Percentiles rank a stretch among this genome's conserved stretches.
These are phyloP conservation scores for Macaria notata DNA, from an alignment of 2,888 invertebrate species.

Conservation along the genomic window DNA sequence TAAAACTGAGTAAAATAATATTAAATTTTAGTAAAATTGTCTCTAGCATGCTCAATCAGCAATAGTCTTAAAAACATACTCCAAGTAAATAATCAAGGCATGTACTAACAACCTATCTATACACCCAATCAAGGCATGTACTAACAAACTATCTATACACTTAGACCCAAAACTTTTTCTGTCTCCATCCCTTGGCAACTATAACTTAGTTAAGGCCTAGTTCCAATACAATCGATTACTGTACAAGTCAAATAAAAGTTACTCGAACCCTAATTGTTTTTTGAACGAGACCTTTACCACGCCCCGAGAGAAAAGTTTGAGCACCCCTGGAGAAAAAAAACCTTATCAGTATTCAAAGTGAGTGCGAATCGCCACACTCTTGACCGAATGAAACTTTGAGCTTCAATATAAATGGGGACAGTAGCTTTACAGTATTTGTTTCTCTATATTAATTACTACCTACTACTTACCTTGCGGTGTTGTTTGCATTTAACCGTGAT, in stretches of 20 bases:
- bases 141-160: too few species aligned
- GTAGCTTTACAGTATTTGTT: not conserved
- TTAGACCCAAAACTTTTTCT: too few species aligned
- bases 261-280: slow-evolving; percentile 16
- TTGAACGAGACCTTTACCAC: slow-evolving; percentile 12
- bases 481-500: too few species aligned
- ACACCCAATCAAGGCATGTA: too few species aligned
- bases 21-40: too few species aligned
- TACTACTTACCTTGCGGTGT: too few species aligned
- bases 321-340: slow-evolving; percentile 40
- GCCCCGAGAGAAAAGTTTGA: slow-evolving; percentile 37
- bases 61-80: too few species aligned
- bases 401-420: not conserved
- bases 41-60: too few species aligned
- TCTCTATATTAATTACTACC: too few species aligned
- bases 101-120: too few species aligned
- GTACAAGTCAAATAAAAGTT: slow-evolving; percentile 16
- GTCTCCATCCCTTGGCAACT: not conserved
- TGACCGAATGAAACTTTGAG: slow-evolving; percentile 35
- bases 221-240: slow-evolving; percentile 17
- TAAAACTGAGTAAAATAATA: too few species aligned
- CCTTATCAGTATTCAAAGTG: slow-evolving; percentile 53
- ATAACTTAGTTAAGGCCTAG: not conserved
- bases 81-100: too few species aligned
- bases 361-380: slow-evolving; percentile 39